Evolutionary conservation across 2,113 vertebrate genomes (phyloP).

Genomic region (Sitta europaea): DNA sequence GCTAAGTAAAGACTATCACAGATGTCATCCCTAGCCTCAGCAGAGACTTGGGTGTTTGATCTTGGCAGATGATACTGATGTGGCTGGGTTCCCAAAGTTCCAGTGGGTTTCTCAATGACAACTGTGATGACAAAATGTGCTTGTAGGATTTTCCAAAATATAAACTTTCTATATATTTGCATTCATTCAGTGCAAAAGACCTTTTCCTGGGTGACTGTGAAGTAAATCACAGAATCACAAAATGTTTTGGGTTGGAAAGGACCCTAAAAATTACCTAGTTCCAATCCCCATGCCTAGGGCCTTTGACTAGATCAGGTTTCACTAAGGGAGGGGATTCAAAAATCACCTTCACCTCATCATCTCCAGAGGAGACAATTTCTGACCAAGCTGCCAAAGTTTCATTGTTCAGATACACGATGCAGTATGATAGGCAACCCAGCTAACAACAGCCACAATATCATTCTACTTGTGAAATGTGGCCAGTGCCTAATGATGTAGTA

Average conservation of each 20-base stretch:
- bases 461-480: neutral
- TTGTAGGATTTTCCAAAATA: neutral
- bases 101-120: neutral
- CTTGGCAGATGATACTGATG: constrained; percentile 16
- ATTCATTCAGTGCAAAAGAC: neutral
- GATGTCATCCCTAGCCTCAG: neutral
- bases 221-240: neutral
- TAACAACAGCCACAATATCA: accelerated
- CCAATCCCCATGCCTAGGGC: neutral
- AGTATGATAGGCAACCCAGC: neutral
- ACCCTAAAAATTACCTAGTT: neutral
- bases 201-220: neutral
- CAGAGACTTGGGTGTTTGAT: neutral
- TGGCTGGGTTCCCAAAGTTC: neutral
- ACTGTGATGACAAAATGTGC: neutral
- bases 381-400: neutral
- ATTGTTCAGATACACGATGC: neutral
- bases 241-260: neutral
- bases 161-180: neutral
- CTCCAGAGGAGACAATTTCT: neutral
- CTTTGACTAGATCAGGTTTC: neutral
- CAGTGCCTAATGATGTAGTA: neutral
- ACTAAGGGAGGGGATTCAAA: neutral
- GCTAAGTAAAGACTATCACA: constrained; percentile 27
- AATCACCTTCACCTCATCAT: neutral